phyloP scores from a whole-genome alignment of 2,113 vertebrate genomes.

The Aphelocoma coerulescens region DNA sequence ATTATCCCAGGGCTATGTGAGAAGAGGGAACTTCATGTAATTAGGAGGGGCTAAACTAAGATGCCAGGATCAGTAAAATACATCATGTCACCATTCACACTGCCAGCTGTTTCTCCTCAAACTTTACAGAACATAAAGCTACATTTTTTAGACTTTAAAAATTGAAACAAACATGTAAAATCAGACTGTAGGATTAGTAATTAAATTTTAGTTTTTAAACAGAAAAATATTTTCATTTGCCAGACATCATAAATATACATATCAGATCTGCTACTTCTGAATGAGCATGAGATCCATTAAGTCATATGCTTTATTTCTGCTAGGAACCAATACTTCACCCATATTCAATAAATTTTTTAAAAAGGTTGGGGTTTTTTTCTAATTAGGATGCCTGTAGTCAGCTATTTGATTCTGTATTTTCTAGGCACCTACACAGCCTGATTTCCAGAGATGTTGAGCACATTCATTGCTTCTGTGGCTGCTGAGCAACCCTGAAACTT shows the following conservation, averaged over 20 bases:
- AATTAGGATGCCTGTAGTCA: not conserved
- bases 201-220: not conserved
- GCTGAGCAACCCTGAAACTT: not conserved
- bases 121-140: not conserved
- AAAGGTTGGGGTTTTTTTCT: not conserved
- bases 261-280: not conserved
- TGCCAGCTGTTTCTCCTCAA: not conserved
- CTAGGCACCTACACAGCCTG: not conserved
- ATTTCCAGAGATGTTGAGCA: not conserved
- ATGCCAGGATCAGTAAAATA: not conserved
- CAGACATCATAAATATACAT: not conserved
- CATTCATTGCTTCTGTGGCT: not conserved
- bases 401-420: not conserved
- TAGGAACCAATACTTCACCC: not conserved
- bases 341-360: not conserved
- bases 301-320: not conserved
- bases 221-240: not conserved
- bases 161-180: not conserved
- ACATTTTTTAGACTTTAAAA: not conserved
- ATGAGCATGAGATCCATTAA: not conserved
- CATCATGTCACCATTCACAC: not conserved
- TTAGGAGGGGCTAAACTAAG: not conserved
- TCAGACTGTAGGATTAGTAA: not conserved
- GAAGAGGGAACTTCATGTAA: constrained; percentile 2
- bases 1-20: constrained; percentile 35